phyloP scores from a whole-genome alignment of 2,113 vertebrate species.

The Cnemophilus loriae region DNA sequence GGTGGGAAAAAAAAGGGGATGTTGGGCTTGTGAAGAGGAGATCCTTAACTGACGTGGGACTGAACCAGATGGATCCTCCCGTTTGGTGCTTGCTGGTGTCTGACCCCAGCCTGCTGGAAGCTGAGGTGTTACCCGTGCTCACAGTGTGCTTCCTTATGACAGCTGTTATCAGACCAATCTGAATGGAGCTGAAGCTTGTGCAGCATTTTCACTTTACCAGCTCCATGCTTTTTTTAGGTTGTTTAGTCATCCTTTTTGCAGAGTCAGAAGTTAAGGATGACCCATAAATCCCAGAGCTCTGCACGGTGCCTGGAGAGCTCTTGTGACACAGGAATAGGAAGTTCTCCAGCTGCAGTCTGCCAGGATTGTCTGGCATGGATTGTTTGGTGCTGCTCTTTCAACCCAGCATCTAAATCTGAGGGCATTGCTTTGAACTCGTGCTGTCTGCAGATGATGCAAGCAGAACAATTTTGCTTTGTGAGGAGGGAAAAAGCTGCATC shows the following conservation, averaged over 20 bases:
- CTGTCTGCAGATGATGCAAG: neutral
- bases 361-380: neutral
- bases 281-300: neutral
- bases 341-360: neutral
- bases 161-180: neutral
- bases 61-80: neutral
- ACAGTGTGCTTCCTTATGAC: neutral
- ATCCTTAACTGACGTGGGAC: rapidly evolving
- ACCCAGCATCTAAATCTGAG: neutral
- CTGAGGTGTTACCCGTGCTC: neutral
- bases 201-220: neutral
- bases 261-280: neutral
- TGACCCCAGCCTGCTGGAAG: neutral
- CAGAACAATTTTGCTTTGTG: neutral
- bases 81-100: neutral
- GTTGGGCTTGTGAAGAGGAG: neutral
- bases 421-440: neutral
- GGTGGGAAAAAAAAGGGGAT: neutral
- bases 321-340: neutral
- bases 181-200: neutral
- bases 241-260: neutral
- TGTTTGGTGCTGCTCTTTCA: constrained; percentile 3
- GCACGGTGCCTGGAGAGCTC: neutral
- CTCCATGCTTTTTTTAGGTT: neutral
- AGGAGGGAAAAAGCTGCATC: neutral